Base-by-base conservation (phyloP, 1,140 invertebrate genomes). In the Zaprionus nigranus region DNA sequence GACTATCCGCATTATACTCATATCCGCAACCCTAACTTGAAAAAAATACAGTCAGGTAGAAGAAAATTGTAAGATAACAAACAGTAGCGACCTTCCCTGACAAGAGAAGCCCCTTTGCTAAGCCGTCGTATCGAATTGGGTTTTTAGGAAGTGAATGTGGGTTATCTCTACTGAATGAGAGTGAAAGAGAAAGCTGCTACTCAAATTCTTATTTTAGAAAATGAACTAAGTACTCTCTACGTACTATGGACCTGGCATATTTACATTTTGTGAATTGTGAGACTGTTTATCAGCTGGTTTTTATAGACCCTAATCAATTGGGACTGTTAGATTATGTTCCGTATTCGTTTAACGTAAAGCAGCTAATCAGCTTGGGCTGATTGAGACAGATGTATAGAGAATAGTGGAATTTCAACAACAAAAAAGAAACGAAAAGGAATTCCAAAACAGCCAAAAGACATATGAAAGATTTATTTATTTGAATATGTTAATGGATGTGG, bases 21-120 rank as follows among this genome's bases (percentile, higher is more conserved):
- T 79, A 77, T 49, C 43, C 63, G 59, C 73, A 77, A 68, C 67
- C 71, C 30, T 73, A 75, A 78, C 53, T 43, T 28, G 72, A 75
- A 68, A 40, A 17, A 17, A 22, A 36, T 30, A 24, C 40, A 64
- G 36, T 71, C 54, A 75, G 46, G 67, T 71, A 46, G 60, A 64
- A 70, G 53, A 20, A 71, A 65, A 64, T 64, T 2, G 71, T 64
- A 54, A 26, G 73, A 59, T 64, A 71, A 64, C 30, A 57, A 17
- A 70, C 62, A 40, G 20, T 54, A 24, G 40, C n/a, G 40, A 12
- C n/a, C 53, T 67, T 57, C 54, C 38, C 59, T 43, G 38, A 20
- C 34, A 24, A 64, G 60, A 4, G 20, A 34, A 11, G 30, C 60
- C 64, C 69, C 43, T 63, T 69, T 36, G 15, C 73, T 59, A 59